phyloP scores from a whole-genome alignment of 2,888 invertebrate genomes.

The Amphipyra tragopoginis region DNA sequence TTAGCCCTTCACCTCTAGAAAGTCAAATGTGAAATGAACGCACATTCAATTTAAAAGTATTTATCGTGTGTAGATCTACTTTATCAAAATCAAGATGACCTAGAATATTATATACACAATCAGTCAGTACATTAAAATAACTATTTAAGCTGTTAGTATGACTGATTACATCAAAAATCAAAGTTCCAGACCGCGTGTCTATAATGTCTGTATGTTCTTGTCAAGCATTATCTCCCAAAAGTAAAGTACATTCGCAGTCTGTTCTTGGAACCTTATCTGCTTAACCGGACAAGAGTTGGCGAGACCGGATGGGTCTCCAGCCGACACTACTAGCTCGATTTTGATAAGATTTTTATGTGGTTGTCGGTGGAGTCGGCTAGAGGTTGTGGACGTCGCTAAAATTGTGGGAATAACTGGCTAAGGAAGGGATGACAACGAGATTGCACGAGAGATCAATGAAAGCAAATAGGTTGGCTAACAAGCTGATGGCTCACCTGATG shows the following conservation, averaged over 20 bases:
- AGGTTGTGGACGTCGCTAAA: no score
- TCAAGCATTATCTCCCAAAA: background rate
- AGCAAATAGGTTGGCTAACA: no score
- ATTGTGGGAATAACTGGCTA: no score
- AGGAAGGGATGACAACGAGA: no score
- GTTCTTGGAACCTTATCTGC: no score
- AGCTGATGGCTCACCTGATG: no score
- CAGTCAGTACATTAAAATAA: constrained; percentile 29
- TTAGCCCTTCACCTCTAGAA: no score
- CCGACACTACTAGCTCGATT: background rate
- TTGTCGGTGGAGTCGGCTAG: no score
- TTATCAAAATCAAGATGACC: constrained; percentile 34
- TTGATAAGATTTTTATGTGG: background rate
- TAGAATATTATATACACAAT: constrained; percentile 7
- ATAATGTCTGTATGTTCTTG: background rate
- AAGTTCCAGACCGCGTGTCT: background rate
- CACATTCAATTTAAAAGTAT: constrained; percentile 4
- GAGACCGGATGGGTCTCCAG: no score
- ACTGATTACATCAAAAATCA: constrained; percentile 5
- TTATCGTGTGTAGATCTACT: constrained; percentile 21
- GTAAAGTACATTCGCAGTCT: no score
- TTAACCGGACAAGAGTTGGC: no score
- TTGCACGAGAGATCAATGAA: no score
- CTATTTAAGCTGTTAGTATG: constrained; percentile 6
- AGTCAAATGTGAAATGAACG: background rate